Conservation (phyloP, 2,797 vertebrate species). For the Danio aesculapii region DNA sequence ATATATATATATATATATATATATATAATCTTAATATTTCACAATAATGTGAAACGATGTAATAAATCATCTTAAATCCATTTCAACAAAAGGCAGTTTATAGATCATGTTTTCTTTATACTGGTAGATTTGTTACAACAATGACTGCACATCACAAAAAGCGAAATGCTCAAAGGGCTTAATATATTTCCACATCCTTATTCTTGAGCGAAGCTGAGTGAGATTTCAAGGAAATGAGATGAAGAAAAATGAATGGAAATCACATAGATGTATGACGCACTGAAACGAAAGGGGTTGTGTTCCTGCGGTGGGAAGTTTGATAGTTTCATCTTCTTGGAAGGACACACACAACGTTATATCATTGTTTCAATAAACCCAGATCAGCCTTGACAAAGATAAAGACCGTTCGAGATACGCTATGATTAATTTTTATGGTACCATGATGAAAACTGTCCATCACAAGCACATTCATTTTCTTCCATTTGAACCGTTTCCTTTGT, state of each 20-base stretch:
- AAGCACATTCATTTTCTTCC: conserved; percentile 49
- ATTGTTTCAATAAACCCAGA: conserved; percentile 44
- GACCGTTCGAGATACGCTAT: conserved; percentile 35
- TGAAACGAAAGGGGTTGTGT: conserved; percentile 5
- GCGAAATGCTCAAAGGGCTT: neutral
- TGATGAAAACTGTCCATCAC: conserved; percentile 62
- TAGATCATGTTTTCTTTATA: no score
- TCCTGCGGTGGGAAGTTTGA: conserved; percentile 21
- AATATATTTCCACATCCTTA: neutral
- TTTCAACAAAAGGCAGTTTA: no score
- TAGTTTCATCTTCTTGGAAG: conserved; percentile 48
- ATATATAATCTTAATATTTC: no score
- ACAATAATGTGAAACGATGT: no score
- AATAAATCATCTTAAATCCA: no score
- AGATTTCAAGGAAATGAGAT: neutral
- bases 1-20: no score
- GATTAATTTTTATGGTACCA: conserved; percentile 61
- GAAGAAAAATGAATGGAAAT: conserved; percentile 16
- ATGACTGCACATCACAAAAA: neutral
- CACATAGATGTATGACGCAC: neutral
- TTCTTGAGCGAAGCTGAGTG: neutral
- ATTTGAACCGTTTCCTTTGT: conserved; percentile 45
- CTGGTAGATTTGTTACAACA: neutral
- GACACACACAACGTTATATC: conserved; percentile 27
- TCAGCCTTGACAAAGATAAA: conserved; percentile 47